Conservation (phyloP, 2,888 invertebrate genomes). For the Habroteleia sp. region DNA sequence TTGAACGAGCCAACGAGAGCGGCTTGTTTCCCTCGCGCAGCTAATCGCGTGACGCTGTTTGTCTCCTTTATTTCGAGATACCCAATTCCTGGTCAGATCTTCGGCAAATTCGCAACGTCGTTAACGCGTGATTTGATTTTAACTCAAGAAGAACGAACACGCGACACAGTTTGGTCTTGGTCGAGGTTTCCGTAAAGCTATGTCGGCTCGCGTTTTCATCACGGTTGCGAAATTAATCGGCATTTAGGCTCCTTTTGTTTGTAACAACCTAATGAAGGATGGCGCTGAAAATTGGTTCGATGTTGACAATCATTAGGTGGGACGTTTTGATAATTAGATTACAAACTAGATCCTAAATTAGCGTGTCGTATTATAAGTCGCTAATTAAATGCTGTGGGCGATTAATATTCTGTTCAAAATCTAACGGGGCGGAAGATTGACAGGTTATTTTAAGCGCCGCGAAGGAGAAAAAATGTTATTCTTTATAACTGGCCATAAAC, state of each 20-base stretch:
- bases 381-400: constrained; percentile 29
- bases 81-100: constrained; percentile 17
- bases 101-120: constrained; percentile 45
- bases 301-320: constrained; percentile 24
- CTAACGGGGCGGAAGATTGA: constrained; percentile 38
- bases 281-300: background rate
- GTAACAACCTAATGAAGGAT: constrained; percentile 18
- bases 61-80: constrained; percentile 23
- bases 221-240: constrained; percentile 48
- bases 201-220: constrained; percentile 25
- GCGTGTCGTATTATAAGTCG: constrained; percentile 5
- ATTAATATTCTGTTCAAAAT: constrained; percentile 45
- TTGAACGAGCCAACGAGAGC: constrained; percentile 63
- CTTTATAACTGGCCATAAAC: constrained; percentile 33
- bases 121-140: constrained; percentile 41
- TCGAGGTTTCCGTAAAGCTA: constrained; percentile 26
- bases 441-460: constrained; percentile 24
- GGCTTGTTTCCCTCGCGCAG: constrained; percentile 33
- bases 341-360: background rate
- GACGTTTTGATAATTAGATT: constrained; percentile 25
- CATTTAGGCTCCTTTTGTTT: constrained; percentile 6
- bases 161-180: constrained; percentile 21
- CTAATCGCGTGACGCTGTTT: constrained; percentile 51
- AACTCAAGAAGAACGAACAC: constrained; percentile 7
- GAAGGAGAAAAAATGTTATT: constrained; percentile 25